Evolutionary conservation across 1,140 invertebrate genomes (phyloP), one percentile per base, ranked within the genome.

Genomic region (Lepidotrigona ventralis): DNA sequence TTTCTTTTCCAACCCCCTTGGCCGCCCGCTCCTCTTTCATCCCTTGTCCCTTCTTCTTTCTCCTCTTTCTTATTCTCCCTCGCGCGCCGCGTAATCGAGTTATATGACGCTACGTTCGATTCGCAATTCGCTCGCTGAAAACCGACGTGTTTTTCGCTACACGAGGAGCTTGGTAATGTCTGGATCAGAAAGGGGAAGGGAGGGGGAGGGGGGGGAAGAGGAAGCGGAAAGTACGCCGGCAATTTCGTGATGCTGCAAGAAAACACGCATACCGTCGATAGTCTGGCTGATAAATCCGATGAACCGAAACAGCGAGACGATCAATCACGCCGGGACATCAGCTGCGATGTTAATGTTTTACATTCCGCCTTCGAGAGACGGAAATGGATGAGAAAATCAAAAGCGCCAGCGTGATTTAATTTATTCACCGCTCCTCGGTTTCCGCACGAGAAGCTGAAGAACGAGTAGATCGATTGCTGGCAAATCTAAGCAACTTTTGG

Each of bases 81-180:
- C 81, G 77, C 64, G 66, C 71, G 69, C 56, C 46, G 81, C 86
- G 90, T 93, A 91, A 93, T 93, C 91, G 91, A 92, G 91, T 93
- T 93, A 89, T 89, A 91, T 88, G 89, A 75, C 85, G 85, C 86
- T 91, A 84, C 84, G 86, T 91, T 92, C 89, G 90, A 90, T 85
- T 91, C 88, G 86, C 89, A 88, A 92, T 91, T 91, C 90, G 89
- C 76, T 85, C 86, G 86, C 81, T 88, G 90, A 89, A 93, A 92
- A 88, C 86, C 86, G 63, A 71, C 26, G 90, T 91, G 89, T 92
- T 93, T 92, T 89, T 93, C 91, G 87, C 86, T 84, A 79, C 78
- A 56, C 85, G 70, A 72, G 17, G 81, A 78, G 69, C 69, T 56
- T 70, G 85, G 72, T 89, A 88, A 86, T 90, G 89, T 81, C 79